phyloP scores from a whole-genome alignment of 37 sponge, comb jelly and placozoan species.

The Dysidea cf. avara region DNA sequence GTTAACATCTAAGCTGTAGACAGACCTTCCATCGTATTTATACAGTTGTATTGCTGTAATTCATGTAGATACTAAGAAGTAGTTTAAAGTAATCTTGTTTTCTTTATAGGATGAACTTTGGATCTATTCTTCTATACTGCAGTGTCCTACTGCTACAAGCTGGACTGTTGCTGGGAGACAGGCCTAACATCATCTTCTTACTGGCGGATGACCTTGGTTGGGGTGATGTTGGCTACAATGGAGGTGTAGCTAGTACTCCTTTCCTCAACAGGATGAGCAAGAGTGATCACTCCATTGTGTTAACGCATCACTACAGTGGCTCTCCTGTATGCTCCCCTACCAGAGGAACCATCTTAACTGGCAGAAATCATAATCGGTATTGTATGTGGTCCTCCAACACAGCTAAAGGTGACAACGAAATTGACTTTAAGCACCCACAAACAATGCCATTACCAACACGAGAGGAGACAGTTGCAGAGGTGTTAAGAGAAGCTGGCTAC shows the following conservation, averaged over 20 bases:
- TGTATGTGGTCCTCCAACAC: conserved; percentile 65
- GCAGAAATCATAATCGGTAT: too few relatives aligned
- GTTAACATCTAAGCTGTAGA: too few relatives aligned
- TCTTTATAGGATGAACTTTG: too few relatives aligned
- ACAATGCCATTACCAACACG: conserved; percentile 25
- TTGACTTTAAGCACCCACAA: conserved; percentile 32
- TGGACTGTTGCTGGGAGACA: too few relatives aligned
- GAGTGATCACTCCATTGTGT: conserved; percentile 32
- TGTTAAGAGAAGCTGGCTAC: conserved; percentile 8
- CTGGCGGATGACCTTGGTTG: conserved; percentile 73
- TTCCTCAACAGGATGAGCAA: conserved; percentile 57
- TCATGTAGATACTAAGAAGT: too few relatives aligned
- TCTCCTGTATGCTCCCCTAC: too few relatives aligned
- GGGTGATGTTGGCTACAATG: conserved; percentile 64
- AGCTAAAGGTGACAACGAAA: conserved; percentile 28
- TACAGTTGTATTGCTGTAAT: too few relatives aligned
- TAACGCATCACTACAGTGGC: conserved; percentile 60
- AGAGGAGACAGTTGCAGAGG: conserved; percentile 15
- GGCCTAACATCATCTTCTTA: conserved; percentile 54
- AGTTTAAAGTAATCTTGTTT: too few relatives aligned
- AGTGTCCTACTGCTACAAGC: too few relatives aligned
- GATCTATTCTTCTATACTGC: too few relatives aligned
- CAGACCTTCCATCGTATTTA: too few relatives aligned
- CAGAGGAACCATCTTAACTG: too few relatives aligned
- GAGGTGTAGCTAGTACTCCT: conserved; percentile 53